A percentile compares a stretch with the other conserved stretches of the same genome.
These are phyloP conservation scores for Esperia sulphurella DNA, from an alignment of 2,888 invertebrate genomes.

Conservation along the genomic window DNA sequence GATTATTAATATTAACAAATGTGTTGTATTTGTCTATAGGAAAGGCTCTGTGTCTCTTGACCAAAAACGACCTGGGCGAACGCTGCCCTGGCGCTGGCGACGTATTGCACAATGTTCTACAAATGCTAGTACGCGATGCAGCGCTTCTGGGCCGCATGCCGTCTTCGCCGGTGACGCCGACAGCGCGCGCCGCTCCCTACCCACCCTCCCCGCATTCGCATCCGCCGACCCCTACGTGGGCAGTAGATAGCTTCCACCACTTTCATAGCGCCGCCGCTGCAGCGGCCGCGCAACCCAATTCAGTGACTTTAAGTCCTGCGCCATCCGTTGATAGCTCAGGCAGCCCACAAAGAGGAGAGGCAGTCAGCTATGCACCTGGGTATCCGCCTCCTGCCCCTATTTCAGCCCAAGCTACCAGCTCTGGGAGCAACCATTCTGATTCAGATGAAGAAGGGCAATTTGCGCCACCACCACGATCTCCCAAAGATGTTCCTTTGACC, in stretches of 20 bases:
- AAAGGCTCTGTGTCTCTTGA: constrained; percentile 94
- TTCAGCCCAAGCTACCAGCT: constrained; percentile 72
- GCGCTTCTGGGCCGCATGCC: constrained; percentile 88
- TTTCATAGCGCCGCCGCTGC: constrained; percentile 83
- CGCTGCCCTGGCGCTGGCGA: constrained; percentile 96
- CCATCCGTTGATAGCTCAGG: constrained; percentile 94
- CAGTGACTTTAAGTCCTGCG: constrained; percentile 93
- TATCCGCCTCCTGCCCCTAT: constrained; percentile 60
- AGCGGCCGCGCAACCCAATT: constrained; percentile 84
- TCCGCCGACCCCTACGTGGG: constrained; percentile 89
- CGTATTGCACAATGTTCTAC: constrained; percentile 94
- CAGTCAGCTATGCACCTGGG: constrained; percentile 55
- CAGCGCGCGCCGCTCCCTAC: constrained; percentile 84
- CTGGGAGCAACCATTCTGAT: constrained; percentile 88
- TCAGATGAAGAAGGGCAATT: constrained; percentile 87
- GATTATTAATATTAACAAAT: background rate
- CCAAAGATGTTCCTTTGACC: constrained; percentile 62
- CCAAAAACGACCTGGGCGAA: constrained; percentile 93
- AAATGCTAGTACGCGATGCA: constrained; percentile 90
- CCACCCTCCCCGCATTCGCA: constrained; percentile 90
- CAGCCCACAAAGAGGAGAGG: constrained; percentile 88
- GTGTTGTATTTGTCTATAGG: constrained; percentile 71
- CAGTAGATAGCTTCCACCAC: constrained; percentile 75
- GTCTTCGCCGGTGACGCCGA: constrained; percentile 90
- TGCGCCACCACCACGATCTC: constrained; percentile 81